Percentiles rank a stretch among this genome's conserved stretches.
These are phyloP conservation scores for Acanthis flammea DNA, from an alignment of 2,797 vertebrate species.

Conservation along the genomic window DNA sequence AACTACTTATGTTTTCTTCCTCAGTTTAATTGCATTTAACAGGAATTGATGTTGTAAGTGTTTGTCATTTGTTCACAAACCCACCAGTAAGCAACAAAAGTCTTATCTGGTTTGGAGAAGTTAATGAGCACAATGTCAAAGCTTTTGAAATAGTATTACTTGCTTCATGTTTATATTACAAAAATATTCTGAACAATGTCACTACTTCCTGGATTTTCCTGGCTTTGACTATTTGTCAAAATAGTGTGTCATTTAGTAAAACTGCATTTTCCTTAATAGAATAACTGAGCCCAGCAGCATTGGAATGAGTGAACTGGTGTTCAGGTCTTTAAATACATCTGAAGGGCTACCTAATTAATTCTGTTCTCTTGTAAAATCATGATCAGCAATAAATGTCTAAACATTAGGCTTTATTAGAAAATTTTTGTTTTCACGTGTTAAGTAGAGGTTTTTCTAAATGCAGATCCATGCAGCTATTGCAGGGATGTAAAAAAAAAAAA, in stretches of 20 bases:
- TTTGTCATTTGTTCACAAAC: neutral
- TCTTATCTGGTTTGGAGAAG: neutral
- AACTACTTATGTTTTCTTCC: neutral
- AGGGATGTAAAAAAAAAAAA: neutral
- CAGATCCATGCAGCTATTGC: neutral
- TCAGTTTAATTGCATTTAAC: neutral
- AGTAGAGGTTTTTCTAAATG: neutral
- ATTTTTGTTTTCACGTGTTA: neutral
- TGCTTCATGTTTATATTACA: neutral
- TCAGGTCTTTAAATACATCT: neutral
- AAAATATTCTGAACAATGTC: neutral
- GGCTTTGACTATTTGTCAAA: neutral
- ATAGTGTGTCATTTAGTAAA: neutral
- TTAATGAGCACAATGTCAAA: neutral
- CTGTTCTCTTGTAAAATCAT: neutral
- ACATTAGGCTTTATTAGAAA: neutral
- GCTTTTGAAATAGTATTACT: neutral
- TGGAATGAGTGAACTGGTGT: neutral
- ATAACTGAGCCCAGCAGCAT: neutral
- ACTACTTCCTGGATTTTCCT: neutral
- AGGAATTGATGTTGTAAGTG: neutral
- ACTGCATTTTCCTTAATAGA: neutral
- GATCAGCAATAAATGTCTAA: neutral
- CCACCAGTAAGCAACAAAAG: neutral
- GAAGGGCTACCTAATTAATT: neutral